Conservation (phyloP, 2,797 vertebrate genomes). For the Enteromius argenteus region DNA sequence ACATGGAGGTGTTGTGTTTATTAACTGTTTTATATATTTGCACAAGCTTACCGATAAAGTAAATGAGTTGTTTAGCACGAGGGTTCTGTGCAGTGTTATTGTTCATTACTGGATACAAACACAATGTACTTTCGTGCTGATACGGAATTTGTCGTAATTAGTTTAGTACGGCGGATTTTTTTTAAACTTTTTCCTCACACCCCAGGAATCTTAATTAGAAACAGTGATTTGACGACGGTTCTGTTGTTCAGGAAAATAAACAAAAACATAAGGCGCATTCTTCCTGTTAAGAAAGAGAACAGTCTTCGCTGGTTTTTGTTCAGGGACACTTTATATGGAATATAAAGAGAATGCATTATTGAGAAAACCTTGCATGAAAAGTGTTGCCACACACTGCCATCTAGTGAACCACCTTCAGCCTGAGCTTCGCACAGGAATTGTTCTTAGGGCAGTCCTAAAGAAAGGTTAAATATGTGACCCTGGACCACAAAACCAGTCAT, state of each 20-base stretch:
- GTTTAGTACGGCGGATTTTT: neutral
- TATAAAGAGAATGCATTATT: neutral
- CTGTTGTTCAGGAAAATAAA: slow-evolving; percentile 25
- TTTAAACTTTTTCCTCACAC: slow-evolving; percentile 24
- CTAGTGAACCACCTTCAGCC: slow-evolving; percentile 66
- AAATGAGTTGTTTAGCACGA: neutral
- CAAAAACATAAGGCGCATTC: neutral
- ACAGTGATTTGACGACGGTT: slow-evolving; percentile 25
- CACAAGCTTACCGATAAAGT: neutral
- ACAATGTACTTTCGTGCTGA: slow-evolving; percentile 5
- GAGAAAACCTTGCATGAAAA: slow-evolving; percentile 13
- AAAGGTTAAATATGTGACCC: neutral
- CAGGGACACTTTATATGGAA: neutral
- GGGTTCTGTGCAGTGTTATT: neutral
- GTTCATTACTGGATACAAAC: neutral
- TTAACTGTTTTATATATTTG: neutral
- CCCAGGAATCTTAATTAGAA: slow-evolving; percentile 57
- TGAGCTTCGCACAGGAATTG: neutral
- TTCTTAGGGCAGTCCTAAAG: neutral
- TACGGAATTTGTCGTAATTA: slow-evolving; percentile 11
- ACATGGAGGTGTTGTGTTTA: neutral
- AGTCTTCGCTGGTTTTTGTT: neutral
- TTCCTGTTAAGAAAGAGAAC: neutral
- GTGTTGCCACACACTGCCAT: slow-evolving; percentile 73
- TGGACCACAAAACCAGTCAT: too few species aligned